phyloP scores from a whole-genome alignment of 1,140 invertebrate genomes.

The Apocrypta bakeri region DNA sequence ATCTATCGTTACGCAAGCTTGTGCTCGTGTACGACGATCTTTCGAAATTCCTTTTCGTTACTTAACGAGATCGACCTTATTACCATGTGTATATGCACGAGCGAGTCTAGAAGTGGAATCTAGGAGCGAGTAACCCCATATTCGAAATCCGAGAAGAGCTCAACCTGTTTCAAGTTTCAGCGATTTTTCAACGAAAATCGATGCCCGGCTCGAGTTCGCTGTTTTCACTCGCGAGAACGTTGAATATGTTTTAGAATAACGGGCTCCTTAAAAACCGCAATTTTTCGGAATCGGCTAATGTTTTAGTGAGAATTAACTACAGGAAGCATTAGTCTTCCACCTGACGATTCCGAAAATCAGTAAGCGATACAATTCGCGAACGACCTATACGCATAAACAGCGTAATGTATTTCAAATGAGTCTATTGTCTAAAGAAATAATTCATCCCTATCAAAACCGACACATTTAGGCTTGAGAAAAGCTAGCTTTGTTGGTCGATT shows the following conservation, averaged over 20 bases:
- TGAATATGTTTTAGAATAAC: slow-evolving; percentile 15
- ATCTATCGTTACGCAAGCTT: neutral
- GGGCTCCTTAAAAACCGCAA: neutral
- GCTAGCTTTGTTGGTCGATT: neutral
- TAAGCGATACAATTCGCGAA: too few relatives aligned
- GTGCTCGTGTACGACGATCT: neutral
- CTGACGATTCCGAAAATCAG: too few relatives aligned
- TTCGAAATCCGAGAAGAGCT: slow-evolving; percentile 44
- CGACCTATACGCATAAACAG: neutral
- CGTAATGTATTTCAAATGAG: neutral
- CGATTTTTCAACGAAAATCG: slow-evolving; percentile 47
- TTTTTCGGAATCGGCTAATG: neutral
- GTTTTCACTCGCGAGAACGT: slow-evolving; percentile 8
- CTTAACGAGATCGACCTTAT: neutral
- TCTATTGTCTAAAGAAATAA: too few relatives aligned
- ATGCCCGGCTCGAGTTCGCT: slow-evolving; percentile 30
- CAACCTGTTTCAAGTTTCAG: slow-evolving; percentile 36
- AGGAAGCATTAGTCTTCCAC: neutral
- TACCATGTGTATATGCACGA: neutral
- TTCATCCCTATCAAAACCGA: neutral
- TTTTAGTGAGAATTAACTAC: neutral
- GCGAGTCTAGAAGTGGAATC: slow-evolving; percentile 20
- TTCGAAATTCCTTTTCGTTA: neutral
- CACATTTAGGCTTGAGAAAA: slow-evolving; percentile 34
- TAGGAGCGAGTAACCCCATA: slow-evolving; percentile 11